Evolutionary conservation across 2,113 vertebrate genomes (phyloP).

Genomic region (Plecotus auritus): DNA sequence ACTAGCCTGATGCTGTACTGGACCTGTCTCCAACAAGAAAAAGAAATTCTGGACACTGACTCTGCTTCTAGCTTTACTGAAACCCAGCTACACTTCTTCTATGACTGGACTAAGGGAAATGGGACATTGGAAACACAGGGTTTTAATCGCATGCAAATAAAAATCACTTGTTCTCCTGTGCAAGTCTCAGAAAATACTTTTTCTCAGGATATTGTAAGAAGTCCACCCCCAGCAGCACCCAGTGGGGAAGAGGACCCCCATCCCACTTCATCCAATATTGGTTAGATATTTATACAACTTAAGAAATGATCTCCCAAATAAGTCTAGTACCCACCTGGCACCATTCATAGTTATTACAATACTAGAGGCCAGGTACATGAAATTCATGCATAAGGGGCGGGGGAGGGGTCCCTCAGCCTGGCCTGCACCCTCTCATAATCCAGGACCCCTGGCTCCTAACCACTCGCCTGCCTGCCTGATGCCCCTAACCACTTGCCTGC

Average conservation of each 20-base stretch:
- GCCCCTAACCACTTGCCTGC: too few species aligned
- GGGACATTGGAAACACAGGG: background rate
- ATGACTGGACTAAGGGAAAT: background rate
- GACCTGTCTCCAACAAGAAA: background rate
- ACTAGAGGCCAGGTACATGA: too few species aligned
- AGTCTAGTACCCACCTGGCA: background rate
- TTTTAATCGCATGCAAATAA: background rate
- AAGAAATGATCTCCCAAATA: background rate
- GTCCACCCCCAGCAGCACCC: background rate
- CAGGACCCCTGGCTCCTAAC: too few species aligned
- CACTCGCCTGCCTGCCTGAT: too few species aligned
- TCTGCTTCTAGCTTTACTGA: background rate
- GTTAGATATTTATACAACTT: background rate
- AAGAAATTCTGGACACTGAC: background rate
- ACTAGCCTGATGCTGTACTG: background rate
- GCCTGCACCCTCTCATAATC: too few species aligned
- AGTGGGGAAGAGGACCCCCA: background rate
- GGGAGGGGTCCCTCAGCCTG: too few species aligned
- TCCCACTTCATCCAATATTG: background rate
- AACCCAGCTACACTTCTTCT: background rate
- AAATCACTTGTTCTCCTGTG: background rate
- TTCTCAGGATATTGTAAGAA: background rate
- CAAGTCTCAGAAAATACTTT: background rate
- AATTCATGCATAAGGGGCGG: too few species aligned
- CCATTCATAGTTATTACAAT: background rate